These are phyloP conservation scores for Coregonus ussuriensis DNA, from an alignment of 2,797 vertebrate genomes.

Conservation along the genomic window DNA sequence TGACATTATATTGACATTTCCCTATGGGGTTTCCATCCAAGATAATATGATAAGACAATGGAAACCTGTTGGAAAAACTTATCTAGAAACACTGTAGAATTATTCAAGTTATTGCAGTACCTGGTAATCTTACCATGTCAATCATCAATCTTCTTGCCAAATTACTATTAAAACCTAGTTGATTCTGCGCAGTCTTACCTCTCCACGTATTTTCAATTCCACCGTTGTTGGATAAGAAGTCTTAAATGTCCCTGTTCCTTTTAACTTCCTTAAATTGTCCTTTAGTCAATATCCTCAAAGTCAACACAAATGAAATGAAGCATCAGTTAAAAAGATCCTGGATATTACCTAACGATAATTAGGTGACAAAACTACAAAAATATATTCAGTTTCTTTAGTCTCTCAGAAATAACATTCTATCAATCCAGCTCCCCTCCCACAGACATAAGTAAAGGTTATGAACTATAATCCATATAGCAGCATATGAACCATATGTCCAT, in stretches of 20 bases:
- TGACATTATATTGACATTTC: no score
- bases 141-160: not conserved
- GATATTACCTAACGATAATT: not conserved
- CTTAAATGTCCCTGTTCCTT: not conserved
- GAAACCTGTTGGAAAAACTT: no score
- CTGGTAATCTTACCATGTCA: not conserved
- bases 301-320: not conserved
- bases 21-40: no score
- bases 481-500: constrained; percentile 24
- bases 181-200: not conserved
- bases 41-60: no score
- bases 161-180: not conserved
- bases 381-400: constrained; percentile 27
- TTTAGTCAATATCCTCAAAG: not conserved
- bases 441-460: constrained; percentile 44
- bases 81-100: not conserved
- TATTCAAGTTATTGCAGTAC: no score
- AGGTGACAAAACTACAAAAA: constrained; percentile 8
- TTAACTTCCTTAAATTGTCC: not conserved
- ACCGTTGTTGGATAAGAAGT: not conserved
- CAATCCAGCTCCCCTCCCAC: constrained; percentile 55
- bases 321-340: not conserved
- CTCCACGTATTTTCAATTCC: not conserved
- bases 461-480: constrained; percentile 35
- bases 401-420: constrained; percentile 32